Base-by-base conservation (phyloP, 2,888 invertebrate species). In the Chalcis sispes region DNA sequence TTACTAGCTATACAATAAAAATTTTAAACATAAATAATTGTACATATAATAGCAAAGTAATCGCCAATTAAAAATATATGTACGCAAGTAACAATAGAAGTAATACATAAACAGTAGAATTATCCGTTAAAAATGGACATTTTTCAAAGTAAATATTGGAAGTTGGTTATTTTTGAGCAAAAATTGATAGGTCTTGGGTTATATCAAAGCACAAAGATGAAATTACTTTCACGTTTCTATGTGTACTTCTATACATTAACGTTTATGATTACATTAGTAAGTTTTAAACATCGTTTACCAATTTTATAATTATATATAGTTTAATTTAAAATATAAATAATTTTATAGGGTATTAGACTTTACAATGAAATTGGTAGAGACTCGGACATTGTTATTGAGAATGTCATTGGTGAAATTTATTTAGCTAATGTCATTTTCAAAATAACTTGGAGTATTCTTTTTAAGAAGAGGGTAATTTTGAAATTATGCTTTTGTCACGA, bases 331-430 rank as follows among this genome's bases (percentile, higher is more conserved):
- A 13, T 2, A 54, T 13, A n/a, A n/a, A 1, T 56, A 15, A 27
- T 58, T 58, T 50, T 42, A 5, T 20, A 75, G 75, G 70, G 70
- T 10, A 18, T 62, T 8, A 75, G 65, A 13, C 36, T 58, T 7
- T 40, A 40, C 10, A 50, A 71, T 1, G 75, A 71, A 71, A 56
- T 67, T 29, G 70, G 70, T 13, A 23, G 29, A 1, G 42, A 75
- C 13, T 15, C 52, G 27, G 40, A 69, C 1, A 65, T 75, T 27
- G 64, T 70, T 4, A 15, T 65, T n/a, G 75, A 75, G 59, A 75
- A 75, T 71, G 1, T 65, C 5, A n/a, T 75, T 4, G 64, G 52
- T 1, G 64, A 71, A 65, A 50, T 71, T 40, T 75, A 75, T 52
- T 18, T 70, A 2, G 13, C 20, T n/a, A 1, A 23, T 10, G 59